These are phyloP conservation scores for Acrossocheilus wenchowensis DNA, from an alignment of 2,797 vertebrate species.

Conservation along the genomic window DNA sequence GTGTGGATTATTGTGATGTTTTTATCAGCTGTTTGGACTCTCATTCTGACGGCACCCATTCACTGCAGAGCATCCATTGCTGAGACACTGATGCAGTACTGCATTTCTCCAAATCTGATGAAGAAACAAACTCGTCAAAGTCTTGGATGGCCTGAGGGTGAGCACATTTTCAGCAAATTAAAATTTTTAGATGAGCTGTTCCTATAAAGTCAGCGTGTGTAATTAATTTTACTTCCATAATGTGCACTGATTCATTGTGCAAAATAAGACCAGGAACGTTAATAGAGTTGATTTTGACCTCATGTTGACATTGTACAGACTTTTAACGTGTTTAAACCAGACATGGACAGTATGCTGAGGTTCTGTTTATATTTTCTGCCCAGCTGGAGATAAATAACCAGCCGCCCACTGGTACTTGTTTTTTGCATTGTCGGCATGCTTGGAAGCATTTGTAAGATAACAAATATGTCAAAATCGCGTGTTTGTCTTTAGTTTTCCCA, in stretches of 20 bases:
- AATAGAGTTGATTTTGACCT: background rate
- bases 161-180: too few relatives aligned
- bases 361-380: background rate
- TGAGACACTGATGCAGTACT: too few relatives aligned
- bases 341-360: background rate
- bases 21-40: too few relatives aligned
- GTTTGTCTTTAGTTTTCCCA: background rate
- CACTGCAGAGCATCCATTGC: too few relatives aligned
- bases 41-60: too few relatives aligned
- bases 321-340: background rate
- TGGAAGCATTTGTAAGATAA: background rate
- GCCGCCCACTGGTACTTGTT: background rate
- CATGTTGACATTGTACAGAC: background rate
- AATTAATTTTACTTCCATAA: too few relatives aligned
- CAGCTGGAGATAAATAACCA: background rate
- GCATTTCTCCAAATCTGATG: too few relatives aligned
- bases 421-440: background rate
- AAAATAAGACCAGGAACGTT: background rate
- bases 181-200: too few relatives aligned
- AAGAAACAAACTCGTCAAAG: too few relatives aligned
- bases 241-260: too few relatives aligned
- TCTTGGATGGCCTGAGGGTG: too few relatives aligned
- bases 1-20: background rate
- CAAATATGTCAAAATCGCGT: background rate
- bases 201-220: too few relatives aligned